Base-by-base conservation (phyloP, 2,113 vertebrate species). In the Centropristis striata region DNA sequence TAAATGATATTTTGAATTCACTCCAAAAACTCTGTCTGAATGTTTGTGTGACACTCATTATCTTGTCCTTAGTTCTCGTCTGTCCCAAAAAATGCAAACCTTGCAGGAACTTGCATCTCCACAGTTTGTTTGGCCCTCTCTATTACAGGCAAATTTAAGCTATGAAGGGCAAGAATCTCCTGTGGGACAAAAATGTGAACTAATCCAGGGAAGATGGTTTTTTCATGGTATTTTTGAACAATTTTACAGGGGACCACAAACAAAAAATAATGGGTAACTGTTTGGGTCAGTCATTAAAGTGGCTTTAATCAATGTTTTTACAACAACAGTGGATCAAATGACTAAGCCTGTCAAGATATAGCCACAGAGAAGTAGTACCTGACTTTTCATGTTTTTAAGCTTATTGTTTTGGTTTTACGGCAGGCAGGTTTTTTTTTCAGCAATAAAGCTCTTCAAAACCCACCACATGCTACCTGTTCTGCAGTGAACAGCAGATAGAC, bases 51-150 rank as follows among this genome's bases (percentile, higher is more conserved):
- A 70, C 53, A 57, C 83, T 78, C 67, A 42, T 89, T 84, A 80
- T 77, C 78, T 73, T 84, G 80, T 86, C 69, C 86, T 87, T 90
- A 39, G 66, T 82, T 84, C 85, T 88, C 69, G 3, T 88, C 73
- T 87, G 75, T 81, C 81, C 27, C 57, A 55, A 66, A 90, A 88
- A 87, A 71, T 68, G 77, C 75, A 73, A 71, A 71, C 77, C 67
- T 87, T 78, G 80, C 80, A 78, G 81, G 74, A 88, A 82, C 65
- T 66, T 18, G 18, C 11, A 5, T 86, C 51, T 66, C 59, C 28
- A 47, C 60, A 61, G 50, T 71, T 67, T 86, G 28, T 71, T 55
- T 49, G 59, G 51, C 9, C 66, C 12, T 83, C 78, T 90, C 90
- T 20, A 58, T 89, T 88, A 71, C 80, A 74, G 76, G 61, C 46